Evolutionary conservation across 1,140 invertebrate species (phyloP).

Genomic region (Asobara japonica): DNA sequence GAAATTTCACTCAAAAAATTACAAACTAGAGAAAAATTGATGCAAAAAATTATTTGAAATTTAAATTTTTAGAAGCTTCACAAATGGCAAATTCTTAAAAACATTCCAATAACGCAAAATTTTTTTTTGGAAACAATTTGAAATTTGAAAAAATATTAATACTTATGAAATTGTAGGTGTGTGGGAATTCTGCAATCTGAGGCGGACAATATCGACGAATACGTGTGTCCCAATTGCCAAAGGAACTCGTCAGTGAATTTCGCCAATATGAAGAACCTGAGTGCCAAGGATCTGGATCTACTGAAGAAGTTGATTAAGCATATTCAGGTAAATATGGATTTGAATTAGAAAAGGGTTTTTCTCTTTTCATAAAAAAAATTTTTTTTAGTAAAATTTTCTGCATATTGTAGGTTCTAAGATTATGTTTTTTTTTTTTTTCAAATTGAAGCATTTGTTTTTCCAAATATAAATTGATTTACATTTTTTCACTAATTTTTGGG

Average conservation of each 20-base stretch:
- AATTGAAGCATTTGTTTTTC: background rate
- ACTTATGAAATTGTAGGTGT: no score
- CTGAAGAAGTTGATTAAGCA: slow-evolving; percentile 88
- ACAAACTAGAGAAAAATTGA: no score
- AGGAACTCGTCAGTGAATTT: slow-evolving; percentile 87
- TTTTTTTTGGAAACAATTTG: no score
- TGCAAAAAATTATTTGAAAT: no score
- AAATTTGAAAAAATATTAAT: no score
- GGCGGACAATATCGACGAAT: slow-evolving; percentile 94
- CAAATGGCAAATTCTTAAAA: no score
- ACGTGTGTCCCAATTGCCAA: slow-evolving; percentile 95
- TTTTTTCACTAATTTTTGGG: no score
- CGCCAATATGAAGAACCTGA: slow-evolving; percentile 89
- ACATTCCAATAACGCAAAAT: no score
- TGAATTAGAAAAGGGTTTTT: background rate
- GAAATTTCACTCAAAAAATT: no score
- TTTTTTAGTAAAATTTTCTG: no score
- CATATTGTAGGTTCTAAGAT: background rate
- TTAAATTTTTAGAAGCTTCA: no score
- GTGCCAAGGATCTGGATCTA: slow-evolving; percentile 83
- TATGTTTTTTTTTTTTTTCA: background rate
- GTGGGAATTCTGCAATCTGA: slow-evolving; percentile 95
- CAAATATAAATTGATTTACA: no score
- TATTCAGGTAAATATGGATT: slow-evolving; percentile 88
- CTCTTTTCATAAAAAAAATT: background rate